A percentile compares a stretch with the other conserved stretches of the same genome.
phyloP scores from a whole-genome alignment of 1,140 invertebrate genomes.

The Pseudachorutes palmiensis region DNA sequence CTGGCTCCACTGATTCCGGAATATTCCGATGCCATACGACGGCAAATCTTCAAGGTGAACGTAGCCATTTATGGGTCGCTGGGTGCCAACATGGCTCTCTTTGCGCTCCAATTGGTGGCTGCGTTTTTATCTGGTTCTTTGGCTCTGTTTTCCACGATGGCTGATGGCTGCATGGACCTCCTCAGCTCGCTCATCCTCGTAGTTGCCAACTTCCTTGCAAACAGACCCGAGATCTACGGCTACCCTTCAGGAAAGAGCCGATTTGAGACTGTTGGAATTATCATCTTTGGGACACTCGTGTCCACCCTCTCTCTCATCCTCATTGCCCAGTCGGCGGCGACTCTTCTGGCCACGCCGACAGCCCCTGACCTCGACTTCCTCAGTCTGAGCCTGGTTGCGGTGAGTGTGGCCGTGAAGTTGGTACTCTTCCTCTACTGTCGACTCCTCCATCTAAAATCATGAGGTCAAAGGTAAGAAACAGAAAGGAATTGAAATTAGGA shows the following conservation, averaged over 20 bases:
- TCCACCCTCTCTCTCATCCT: conserved; percentile 1
- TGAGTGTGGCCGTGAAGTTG: background rate
- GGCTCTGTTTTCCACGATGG: conserved; percentile 8
- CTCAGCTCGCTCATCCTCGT: background rate
- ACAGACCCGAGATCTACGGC: background rate
- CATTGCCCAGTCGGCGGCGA: background rate
- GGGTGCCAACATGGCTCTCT: background rate
- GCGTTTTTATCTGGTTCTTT: conserved; percentile 10
- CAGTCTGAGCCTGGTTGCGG: background rate
- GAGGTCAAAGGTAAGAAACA: too few species aligned
- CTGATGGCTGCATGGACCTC: conserved; percentile 12
- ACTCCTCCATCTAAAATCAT: too few species aligned
- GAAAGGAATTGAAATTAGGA: too few species aligned
- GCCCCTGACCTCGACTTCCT: background rate
- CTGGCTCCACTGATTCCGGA: too few species aligned
- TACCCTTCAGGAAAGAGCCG: conserved; percentile 11
- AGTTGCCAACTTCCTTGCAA: background rate
- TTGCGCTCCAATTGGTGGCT: background rate
- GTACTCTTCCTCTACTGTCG: conserved; percentile 11
- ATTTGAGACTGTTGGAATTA: conserved; percentile 13
- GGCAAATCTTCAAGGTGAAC: background rate
- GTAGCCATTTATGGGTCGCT: conserved; percentile 10
- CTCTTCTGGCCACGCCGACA: background rate
- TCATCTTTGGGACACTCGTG: conserved; percentile 12
- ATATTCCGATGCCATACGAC: too few species aligned